Evolutionary conservation across 1,140 invertebrate genomes (phyloP), one percentile per base, ranked within the genome.

Genomic region (Caenorhabditis latens): DNA sequence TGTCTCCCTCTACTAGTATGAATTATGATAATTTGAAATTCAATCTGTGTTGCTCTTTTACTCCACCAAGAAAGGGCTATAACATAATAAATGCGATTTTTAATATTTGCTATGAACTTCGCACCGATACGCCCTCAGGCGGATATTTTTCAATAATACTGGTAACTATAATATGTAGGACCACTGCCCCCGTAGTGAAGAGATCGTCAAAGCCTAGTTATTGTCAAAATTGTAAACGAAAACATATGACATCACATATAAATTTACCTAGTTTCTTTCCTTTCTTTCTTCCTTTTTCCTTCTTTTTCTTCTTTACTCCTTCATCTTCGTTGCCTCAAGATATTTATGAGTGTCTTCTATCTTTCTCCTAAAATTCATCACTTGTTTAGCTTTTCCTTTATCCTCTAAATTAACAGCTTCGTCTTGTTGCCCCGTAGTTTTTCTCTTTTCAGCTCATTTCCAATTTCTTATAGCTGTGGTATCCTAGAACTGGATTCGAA

Each of bases 201-300:
- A 32, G 43, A 79, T 50, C 46, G n/a, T 79, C 71, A 79, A 79
- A 79, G 46, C 65, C 53, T 79, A 24, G 71, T 79, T 79, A 79
- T 79, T 79, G 71, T 79, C 71, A 50, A 53, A 79, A 79, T 43
- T n/a, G 19, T n/a, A 13, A 9, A 79, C 71, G 46, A 79, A 79
- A 79, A 50, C 71, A 79, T 79, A 79, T 79, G 71, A 79, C 46
- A 79, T 79, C 46, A 79, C 71, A 50, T 79, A 79, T 79, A 42
- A 79, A 79, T 79, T 79, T 50, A 79, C 43, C 71, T 79, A 79
- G 46, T 79, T 79, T 43, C 46, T 79, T 48, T 14, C 14, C 13
- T 21, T 71, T 13, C 42, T 24, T n/a, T 19, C 21, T 79, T 50
- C 14, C 21, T 48, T 19, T n/a, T n/a, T 46, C 40, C 24, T 46